These are phyloP conservation scores for Pseudobourletiella spinata DNA, from an alignment of 1,140 invertebrate genomes.

Conservation along the genomic window DNA sequence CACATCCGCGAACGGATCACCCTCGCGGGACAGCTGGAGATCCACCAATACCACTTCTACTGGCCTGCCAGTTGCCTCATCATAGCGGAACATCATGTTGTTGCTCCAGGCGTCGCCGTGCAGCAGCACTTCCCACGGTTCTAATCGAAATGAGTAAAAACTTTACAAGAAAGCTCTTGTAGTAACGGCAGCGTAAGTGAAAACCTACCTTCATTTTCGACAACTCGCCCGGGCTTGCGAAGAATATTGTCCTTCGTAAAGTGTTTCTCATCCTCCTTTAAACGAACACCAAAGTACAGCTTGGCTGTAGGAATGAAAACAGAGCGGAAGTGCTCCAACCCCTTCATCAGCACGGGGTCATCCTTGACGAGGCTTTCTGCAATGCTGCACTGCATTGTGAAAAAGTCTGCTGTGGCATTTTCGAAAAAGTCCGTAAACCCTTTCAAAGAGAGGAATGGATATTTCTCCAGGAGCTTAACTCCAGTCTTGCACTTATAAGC, in stretches of 20 bases:
- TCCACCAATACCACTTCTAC: slow-evolving; percentile 50
- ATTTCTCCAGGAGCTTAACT: too few relatives aligned
- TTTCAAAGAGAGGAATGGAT: too few relatives aligned
- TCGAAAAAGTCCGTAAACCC: neutral
- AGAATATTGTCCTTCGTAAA: neutral
- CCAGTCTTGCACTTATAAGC: neutral
- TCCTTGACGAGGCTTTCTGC: slow-evolving; percentile 56
- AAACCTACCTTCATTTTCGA: neutral
- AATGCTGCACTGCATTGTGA: neutral
- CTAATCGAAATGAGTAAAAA: neutral
- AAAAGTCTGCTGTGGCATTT: neutral
- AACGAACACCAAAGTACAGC: too few relatives aligned
- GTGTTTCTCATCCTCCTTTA: slow-evolving; percentile 42
- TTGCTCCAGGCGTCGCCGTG: slow-evolving; percentile 56
- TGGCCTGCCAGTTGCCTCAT: slow-evolving; percentile 32
- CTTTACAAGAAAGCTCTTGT: neutral
- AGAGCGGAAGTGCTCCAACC: slow-evolving; percentile 37
- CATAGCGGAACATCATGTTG: slow-evolving; percentile 55
- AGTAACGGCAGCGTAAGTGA: neutral
- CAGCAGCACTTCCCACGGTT: slow-evolving; percentile 41
- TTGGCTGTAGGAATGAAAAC: too few relatives aligned
- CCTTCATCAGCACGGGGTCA: slow-evolving; percentile 46
- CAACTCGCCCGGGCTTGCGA: neutral
- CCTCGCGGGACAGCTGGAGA: slow-evolving; percentile 55
- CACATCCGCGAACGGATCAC: slow-evolving; percentile 52